Evolutionary conservation across 2,797 vertebrate genomes (phyloP), one percentile per base, ranked within the genome.

Genomic region (Micropoecilia bifurca): DNA sequence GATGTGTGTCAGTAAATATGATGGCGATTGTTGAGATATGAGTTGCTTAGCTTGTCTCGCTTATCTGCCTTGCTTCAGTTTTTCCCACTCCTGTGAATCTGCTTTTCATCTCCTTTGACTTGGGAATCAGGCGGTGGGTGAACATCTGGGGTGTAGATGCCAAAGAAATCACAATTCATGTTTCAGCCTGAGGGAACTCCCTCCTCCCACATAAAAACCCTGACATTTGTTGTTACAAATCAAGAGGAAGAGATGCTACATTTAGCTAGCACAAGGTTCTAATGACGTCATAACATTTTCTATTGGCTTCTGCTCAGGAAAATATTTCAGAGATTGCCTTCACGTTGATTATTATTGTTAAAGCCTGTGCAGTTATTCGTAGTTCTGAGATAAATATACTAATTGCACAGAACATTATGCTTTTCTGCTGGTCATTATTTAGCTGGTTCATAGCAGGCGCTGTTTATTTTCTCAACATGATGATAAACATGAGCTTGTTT

Each of bases 71-170:
- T 63, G 30, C 77, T 74, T 76, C 12, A 1, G 30, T 33, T 36
- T 46, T 76, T 16, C 36, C 36, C 13, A 10, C 75, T 82, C 6
- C 33, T 36, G 18, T 3, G 16, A 25, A 36, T 80, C 41, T 45
- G 43, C 77, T 47, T 79, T 41, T 76, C 66, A 72, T 82, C 47
- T 81, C 73, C 69, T 81, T 79, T 48, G 76, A 83, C 50, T 80
- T 25, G 47, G 84, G 83, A 90, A 43, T 90, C 86, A 83, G 73
- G 59, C 74, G 77, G 84, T 80, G 50, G 75, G 82, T 5, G 74
- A 71, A 55, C 0, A 71, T 43, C 78, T 84, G 73, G 59, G 76
- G 74, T 61, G 28, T 76, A 77, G 25, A 77, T 78, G 77, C 85
- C 39, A 74, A 75, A 76, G 39, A 73, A 46, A 75, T 33, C 25